Conservation (phyloP, 2,797 vertebrate genomes). For the Yasuhikotakia modesta region DNA sequence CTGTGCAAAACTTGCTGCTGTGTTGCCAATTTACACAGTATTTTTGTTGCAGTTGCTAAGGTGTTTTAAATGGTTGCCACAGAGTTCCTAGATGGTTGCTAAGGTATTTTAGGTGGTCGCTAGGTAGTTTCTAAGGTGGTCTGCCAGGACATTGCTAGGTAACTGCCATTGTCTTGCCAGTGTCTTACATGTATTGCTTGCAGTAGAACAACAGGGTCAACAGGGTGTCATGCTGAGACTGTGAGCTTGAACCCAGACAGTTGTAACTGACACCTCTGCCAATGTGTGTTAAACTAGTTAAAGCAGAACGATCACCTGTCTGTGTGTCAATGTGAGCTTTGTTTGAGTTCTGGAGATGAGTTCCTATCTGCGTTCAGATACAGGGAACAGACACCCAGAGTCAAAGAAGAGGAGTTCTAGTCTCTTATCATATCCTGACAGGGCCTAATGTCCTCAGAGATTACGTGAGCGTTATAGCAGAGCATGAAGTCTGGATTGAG, state of each 20-base stretch:
- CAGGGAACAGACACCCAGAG: conserved; percentile 72
- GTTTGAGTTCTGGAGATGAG: conserved; percentile 74
- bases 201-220: too few species aligned
- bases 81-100: neutral
- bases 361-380: conserved; percentile 72
- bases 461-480: conserved; percentile 56
- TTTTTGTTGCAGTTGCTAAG: neutral
- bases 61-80: neutral
- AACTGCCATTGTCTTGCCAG: neutral
- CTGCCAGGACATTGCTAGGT: neutral
- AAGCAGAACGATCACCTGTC: conserved; percentile 68
- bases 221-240: neutral
- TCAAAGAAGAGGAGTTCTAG: conserved; percentile 72
- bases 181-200: too few species aligned
- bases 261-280: conserved; percentile 52
- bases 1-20: neutral
- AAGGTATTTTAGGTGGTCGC: neutral
- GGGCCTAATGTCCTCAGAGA: conserved; percentile 61
- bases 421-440: conserved; percentile 75
- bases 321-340: conserved; percentile 74
- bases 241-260: conserved; percentile 16
- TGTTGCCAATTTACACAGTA: neutral
- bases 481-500: conserved; percentile 1
- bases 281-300: conserved; percentile 57
- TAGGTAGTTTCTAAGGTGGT: neutral